A percentile compares a stretch with the other conserved stretches of the same genome.
Conservation (phyloP, 2,797 vertebrate genomes). For the Pyrocephalus nanus region DNA sequence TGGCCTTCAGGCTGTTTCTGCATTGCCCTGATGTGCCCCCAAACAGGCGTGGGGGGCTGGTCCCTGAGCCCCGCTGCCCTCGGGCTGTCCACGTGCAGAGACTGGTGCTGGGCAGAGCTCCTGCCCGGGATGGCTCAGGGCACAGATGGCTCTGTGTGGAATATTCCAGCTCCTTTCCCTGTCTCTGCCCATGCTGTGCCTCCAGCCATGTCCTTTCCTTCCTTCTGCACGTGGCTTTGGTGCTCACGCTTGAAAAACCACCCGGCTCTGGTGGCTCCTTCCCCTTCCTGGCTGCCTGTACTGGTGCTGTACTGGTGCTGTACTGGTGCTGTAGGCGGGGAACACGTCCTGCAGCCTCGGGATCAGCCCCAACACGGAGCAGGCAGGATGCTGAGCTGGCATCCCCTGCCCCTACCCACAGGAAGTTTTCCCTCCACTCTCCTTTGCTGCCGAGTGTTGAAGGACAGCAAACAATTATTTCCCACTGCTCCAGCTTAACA, state of each 20-base stretch:
- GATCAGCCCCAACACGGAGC: not conserved
- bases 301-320: not conserved
- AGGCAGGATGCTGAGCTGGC: not conserved
- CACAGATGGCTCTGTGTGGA: not conserved
- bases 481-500: not conserved
- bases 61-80: not conserved
- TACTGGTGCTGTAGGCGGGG: not conserved
- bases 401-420: not conserved
- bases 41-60: not conserved
- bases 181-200: not conserved
- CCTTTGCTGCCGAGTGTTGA: not conserved
- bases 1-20: not conserved
- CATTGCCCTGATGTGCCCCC: not conserved
- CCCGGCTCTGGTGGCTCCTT: fast-evolving
- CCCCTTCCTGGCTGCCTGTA: not conserved
- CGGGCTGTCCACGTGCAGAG: not conserved
- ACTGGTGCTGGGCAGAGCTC: not conserved
- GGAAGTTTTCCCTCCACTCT: not conserved
- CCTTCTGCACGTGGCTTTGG: fast-evolving
- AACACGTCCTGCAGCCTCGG: fast-evolving
- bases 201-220: not conserved
- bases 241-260: not conserved
- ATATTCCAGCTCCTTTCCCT: not conserved
- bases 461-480: not conserved
- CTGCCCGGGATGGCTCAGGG: fast-evolving